Evolutionary conservation across 2,888 invertebrate species (phyloP).

Genomic region (Nebria brevicollis): DNA sequence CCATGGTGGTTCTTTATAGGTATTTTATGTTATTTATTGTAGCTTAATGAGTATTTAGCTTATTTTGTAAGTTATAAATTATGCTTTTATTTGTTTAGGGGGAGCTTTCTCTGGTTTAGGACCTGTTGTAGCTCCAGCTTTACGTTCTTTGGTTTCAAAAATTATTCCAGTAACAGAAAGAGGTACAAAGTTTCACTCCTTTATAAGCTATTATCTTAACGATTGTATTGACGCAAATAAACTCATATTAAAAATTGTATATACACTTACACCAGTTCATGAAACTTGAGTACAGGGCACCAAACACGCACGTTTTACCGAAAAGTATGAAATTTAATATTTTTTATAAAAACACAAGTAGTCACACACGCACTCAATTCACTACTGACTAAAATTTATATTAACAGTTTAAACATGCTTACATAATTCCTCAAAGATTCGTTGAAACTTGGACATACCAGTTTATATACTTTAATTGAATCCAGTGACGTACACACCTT

Average conservation of each 20-base stretch:
- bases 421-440: neutral
- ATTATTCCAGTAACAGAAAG: conserved; percentile 76
- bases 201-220: neutral
- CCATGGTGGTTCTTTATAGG: conserved; percentile 72
- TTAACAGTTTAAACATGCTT: neutral
- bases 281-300: too few species aligned
- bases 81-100: conserved; percentile 62
- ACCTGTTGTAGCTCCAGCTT: conserved; percentile 80
- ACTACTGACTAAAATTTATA: neutral
- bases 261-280: too few species aligned
- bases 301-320: too few species aligned
- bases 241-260: too few species aligned
- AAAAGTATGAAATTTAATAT: too few species aligned
- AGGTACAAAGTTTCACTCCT: conserved; percentile 62
- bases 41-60: neutral
- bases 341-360: neutral
- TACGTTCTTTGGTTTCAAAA: conserved; percentile 86
- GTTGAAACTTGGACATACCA: neutral
- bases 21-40: conserved; percentile 52
- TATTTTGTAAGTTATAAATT: neutral
- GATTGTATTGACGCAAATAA: too few species aligned
- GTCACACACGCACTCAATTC: neutral
- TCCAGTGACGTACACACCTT: neutral
- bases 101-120: conserved; percentile 81
- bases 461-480: neutral